Base-by-base conservation (phyloP, 1,140 invertebrate species). In the Cephus cinctus region DNA sequence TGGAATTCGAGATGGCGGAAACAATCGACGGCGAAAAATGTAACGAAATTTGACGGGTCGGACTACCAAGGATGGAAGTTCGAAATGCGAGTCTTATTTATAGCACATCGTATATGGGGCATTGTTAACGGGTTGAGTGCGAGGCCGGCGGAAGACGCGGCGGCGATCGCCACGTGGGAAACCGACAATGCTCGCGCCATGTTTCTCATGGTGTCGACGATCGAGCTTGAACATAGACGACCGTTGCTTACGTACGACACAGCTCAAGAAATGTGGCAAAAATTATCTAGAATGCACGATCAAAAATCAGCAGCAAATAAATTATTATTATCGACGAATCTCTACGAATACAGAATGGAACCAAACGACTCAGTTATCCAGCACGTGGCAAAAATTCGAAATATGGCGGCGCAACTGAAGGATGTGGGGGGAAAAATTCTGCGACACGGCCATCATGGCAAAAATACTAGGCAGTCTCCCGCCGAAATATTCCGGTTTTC, bases 261-360 rank as follows among this genome's bases (percentile, higher is more conserved):
- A 5, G 47, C 47, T 0, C 35, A 34, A 2, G 30, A 50, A 6
- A 50, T 50, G 40, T 43, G 47, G 47, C 1, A 22, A 4, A 50
- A 43, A 44, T 35, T 50, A 5, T 12, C 9, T 11, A 43, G 19
- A 36, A 44, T 50, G 8, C 23, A 50, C 16, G 47, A 50, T 14
- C 47, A 50, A 36, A 22, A 5, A 42, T 12, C 38, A 11, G 27
- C 23, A 25, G 12, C 27, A 6, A 48, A 41, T 11, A 48, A 48
- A 22, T 19, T 50, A 5, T 8, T 51, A 1, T 18, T 51, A 9
- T 18, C 20, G 36, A 16, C 21, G 18, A 39, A 31, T 9, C 41
- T 46, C 12, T 25, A 43, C 23, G 41, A 30, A 4, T 30, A 43
- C 18, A 5, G 25, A 14, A 43, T 27, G 41, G 9, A 9, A 9